Evolutionary conservation across 2,888 invertebrate species (phyloP).

Genomic region (Lepidochrysops patricia): DNA sequence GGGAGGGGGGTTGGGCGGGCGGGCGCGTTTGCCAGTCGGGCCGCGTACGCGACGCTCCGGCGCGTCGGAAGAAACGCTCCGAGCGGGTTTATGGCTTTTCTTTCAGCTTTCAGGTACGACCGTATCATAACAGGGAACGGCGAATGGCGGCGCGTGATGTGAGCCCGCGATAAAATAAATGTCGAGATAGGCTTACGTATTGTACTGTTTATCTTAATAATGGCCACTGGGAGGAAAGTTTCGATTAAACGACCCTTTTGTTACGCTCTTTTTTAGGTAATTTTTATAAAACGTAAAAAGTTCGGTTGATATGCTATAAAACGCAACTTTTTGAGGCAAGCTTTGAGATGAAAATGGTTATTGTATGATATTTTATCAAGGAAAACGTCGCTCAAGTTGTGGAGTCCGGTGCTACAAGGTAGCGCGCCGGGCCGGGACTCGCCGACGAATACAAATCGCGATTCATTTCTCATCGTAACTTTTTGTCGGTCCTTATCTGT

Average conservation of each 20-base stretch:
- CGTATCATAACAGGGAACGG: slow-evolving; percentile 75
- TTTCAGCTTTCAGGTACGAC: slow-evolving; percentile 74
- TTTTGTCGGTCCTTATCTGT: slow-evolving; percentile 77
- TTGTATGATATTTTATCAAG: neutral
- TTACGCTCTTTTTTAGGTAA: slow-evolving; percentile 18
- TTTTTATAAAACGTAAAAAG: slow-evolving; percentile 15
- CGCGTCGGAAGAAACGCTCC: slow-evolving; percentile 68
- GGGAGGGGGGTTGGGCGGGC: slow-evolving; percentile 32
- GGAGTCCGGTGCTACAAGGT: slow-evolving; percentile 16
- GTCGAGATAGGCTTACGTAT: slow-evolving; percentile 76
- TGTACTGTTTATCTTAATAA: slow-evolving; percentile 75
- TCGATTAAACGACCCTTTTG: slow-evolving; percentile 60
- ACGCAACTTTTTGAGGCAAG: neutral
- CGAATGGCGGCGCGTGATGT: slow-evolving; percentile 75
- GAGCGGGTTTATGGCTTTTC: slow-evolving; percentile 76
- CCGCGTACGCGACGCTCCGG: slow-evolving; percentile 70
- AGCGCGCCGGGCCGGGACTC: slow-evolving; percentile 35
- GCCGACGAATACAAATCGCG: slow-evolving; percentile 70
- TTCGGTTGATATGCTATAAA: neutral
- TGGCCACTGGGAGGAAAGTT: slow-evolving; percentile 69
- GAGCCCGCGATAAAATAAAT: slow-evolving; percentile 74
- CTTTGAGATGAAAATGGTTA: neutral
- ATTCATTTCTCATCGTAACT: slow-evolving; percentile 76
- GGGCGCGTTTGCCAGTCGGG: slow-evolving; percentile 54
- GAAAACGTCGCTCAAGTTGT: neutral